These are phyloP conservation scores for Polylopha cassiicola DNA, from an alignment of 2,888 invertebrate genomes.

Conservation along the genomic window DNA sequence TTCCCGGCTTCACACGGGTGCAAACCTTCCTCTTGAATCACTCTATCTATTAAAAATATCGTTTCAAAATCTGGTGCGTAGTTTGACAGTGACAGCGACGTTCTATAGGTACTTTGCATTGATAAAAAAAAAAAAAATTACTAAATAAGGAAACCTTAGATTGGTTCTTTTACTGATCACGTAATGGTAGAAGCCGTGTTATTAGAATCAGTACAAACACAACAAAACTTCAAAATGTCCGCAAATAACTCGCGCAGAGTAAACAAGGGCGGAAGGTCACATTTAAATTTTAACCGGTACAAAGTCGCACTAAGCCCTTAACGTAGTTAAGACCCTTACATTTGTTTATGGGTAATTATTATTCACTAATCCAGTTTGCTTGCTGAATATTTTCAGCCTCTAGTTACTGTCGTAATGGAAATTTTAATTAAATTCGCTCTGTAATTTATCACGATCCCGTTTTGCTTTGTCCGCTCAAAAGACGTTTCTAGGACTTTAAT, in stretches of 20 bases:
- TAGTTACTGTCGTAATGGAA: conserved; percentile 30
- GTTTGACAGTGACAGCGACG: no score
- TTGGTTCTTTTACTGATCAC: no score
- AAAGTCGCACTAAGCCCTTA: conserved; percentile 33
- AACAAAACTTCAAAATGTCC: not conserved
- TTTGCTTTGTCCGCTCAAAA: conserved; percentile 9
- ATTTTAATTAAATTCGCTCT: conserved; percentile 28
- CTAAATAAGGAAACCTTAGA: no score
- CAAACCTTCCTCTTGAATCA: no score
- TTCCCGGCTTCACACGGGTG: no score
- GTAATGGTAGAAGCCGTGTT: no score
- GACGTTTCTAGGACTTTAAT: conserved; percentile 6
- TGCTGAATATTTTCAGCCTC: conserved; percentile 29
- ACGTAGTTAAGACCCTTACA: conserved; percentile 36
- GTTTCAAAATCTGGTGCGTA: no score
- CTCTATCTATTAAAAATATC: no score
- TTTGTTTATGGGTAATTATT: conserved; percentile 35
- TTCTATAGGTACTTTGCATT: no score
- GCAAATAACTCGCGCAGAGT: conserved; percentile 25
- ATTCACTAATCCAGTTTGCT: conserved; percentile 36
- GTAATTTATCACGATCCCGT: conserved; percentile 28
- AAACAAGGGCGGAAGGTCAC: conserved; percentile 29
- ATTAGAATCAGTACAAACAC: not conserved
- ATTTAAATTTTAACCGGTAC: conserved; percentile 34
- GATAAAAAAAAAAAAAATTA: no score